phyloP scores from a whole-genome alignment of 30 jellyfish, hydroid and myxozoan genomes.

The Sanderia malayensis region DNA sequence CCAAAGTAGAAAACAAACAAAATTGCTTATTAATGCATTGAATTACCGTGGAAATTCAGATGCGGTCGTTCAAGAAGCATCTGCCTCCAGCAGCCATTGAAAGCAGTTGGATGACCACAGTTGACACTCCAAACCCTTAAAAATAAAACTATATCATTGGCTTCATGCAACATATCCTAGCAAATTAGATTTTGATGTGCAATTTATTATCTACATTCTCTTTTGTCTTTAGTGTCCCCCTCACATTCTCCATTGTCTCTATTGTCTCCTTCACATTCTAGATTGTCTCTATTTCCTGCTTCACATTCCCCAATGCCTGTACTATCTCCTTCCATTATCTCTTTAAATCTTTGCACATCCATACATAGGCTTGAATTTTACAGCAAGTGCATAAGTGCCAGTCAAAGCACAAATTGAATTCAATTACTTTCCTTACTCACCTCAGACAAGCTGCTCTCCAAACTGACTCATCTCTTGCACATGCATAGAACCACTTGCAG shows the following conservation, averaged over 20 bases:
- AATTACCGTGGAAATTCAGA: slow-evolving; percentile 45
- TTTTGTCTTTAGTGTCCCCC: neutral
- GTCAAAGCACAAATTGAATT: neutral
- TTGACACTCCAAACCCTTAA: slow-evolving; percentile 64
- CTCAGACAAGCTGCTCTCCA: slow-evolving; percentile 73
- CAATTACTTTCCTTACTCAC: slow-evolving; percentile 3
- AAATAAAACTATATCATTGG: neutral
- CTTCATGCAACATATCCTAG: neutral
- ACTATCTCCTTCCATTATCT: too few relatives aligned
- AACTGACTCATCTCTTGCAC: slow-evolving; percentile 83
- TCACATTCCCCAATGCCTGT: neutral
- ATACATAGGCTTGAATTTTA: too few relatives aligned
- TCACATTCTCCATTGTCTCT: neutral
- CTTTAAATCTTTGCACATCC: too few relatives aligned
- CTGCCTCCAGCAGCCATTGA: slow-evolving; percentile 58
- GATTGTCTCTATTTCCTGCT: neutral
- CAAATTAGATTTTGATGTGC: neutral
- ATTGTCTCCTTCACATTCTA: neutral
- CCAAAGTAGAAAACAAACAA: neutral
- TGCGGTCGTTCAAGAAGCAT: slow-evolving; percentile 71
- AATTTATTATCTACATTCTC: neutral
- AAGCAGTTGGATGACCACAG: slow-evolving; percentile 48
- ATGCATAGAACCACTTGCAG: slow-evolving; percentile 87
- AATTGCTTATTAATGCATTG: neutral
- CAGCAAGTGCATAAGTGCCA: neutral